Evolutionary conservation across 2,113 vertebrate species (phyloP), one percentile per base, ranked within the genome.

Genomic region (Salvelinus fontinalis): DNA sequence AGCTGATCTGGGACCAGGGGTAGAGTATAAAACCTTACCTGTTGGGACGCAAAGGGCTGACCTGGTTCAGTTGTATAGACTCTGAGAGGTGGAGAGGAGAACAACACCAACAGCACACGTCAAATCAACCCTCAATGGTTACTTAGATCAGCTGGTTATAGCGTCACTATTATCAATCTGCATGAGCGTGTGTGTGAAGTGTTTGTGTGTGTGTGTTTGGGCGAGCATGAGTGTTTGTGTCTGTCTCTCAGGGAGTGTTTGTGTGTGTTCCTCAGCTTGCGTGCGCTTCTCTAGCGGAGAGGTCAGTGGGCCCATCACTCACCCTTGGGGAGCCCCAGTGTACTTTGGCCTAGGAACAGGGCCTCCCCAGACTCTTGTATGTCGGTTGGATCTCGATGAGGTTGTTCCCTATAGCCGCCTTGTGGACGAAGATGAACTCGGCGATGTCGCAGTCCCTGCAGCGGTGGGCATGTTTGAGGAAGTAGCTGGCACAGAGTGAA

Each of bases 361-460:
- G 67, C 31, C 31, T 27, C 64, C 22, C 64, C 64, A 64, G 51
- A 4, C 2, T 44, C 29, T 59, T 71, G 69, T 3, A 18, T 18
- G 59, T 24, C 48, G 5, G 14, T 54, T 14, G 14, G 29, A 7
- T 39, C 8, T 39, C 44, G 20, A 48, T n/a, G 57, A 24, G n/a
- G 22, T 20, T 29, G 24, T 14, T 16, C 5, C 66, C 73, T 8
- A 29, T 2, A 6, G 16, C 68, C 13, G 60, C 60, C 44, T 39
- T 71, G 69, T 77, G 75, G 1, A 69, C 75, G 39, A 31, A 71
- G 59, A 71, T 67, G 49, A 73, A 80, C 51, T 76, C 34, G 1
- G 6, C 7, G 14, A 1, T 16, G 34, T 51, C 2, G 31, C 74
- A 76, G 44, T 22, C 16, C 1, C 2, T 3, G 22, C 34, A 73